phyloP scores from a whole-genome alignment of 2,888 invertebrate genomes.

The Agrochola lychnidis region DNA sequence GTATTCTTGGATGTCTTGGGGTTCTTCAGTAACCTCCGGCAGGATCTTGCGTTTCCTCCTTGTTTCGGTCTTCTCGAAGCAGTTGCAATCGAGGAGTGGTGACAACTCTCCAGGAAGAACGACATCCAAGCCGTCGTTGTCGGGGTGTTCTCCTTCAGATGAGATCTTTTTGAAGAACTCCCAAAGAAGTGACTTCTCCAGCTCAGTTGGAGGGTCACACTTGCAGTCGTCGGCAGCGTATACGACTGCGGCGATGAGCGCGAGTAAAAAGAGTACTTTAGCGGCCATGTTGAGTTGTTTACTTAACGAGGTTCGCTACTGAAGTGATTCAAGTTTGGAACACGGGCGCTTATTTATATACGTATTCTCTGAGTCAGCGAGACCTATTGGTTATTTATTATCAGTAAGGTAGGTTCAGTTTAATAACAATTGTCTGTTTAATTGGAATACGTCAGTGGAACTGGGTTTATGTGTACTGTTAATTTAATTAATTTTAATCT shows the following conservation, averaged over 20 bases:
- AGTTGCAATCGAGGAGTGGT: conserved; percentile 66
- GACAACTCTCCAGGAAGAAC: conserved; percentile 68
- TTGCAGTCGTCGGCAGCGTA: conserved; percentile 50
- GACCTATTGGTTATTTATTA: not conserved
- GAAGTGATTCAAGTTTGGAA: conserved; percentile 55
- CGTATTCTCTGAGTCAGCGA: conserved; percentile 35
- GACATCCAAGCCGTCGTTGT: conserved; percentile 41
- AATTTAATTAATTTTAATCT: conserved; percentile 1
- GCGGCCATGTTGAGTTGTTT: conserved; percentile 64
- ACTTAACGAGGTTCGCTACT: conserved; percentile 23
- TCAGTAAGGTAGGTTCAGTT: conserved; percentile 20
- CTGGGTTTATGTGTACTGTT: not conserved
- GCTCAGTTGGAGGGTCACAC: conserved; percentile 36
- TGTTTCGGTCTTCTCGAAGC: conserved; percentile 59
- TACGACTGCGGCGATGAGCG: conserved; percentile 37
- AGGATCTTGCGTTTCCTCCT: conserved; percentile 67
- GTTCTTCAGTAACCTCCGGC: conserved; percentile 27
- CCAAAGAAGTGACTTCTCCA: conserved; percentile 50
- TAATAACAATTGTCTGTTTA: conserved; percentile 52
- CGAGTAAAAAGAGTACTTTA: conserved; percentile 61
- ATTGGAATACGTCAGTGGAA: conserved; percentile 28
- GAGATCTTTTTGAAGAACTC: conserved; percentile 61
- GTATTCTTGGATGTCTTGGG: conserved; percentile 4
- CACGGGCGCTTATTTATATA: conserved; percentile 58
- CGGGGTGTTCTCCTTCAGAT: not conserved